These are phyloP conservation scores for Bellardia bayeri DNA, from an alignment of 2,888 invertebrate genomes.

Conservation along the genomic window DNA sequence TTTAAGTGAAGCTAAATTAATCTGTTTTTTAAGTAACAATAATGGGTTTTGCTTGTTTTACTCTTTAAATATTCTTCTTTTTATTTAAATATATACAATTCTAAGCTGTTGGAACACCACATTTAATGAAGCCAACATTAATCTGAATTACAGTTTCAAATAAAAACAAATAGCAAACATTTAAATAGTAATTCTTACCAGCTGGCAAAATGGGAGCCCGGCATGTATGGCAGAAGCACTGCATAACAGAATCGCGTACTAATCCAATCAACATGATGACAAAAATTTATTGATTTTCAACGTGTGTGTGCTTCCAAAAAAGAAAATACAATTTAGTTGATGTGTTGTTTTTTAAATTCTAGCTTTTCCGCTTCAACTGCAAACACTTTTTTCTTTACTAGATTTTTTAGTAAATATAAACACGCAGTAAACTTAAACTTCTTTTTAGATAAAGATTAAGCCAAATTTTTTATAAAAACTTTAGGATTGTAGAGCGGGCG, in stretches of 20 bases:
- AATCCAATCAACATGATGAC: conserved; percentile 92
- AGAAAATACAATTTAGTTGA: neutral
- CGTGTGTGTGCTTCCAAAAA: conserved; percentile 49
- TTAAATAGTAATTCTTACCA: conserved; percentile 85
- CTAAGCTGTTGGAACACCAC: neutral
- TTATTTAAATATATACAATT: conserved; percentile 23
- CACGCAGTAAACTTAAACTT: neutral
- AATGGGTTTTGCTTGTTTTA: conserved; percentile 65
- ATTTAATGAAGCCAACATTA: conserved; percentile 43
- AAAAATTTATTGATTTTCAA: conserved; percentile 76
- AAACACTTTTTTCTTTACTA: conserved; percentile 13
- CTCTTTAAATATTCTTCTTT: neutral
- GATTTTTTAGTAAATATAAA: conserved; percentile 5
- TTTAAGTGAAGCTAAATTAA: too few species aligned
- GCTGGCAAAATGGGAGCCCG: conserved; percentile 91
- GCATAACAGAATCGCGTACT: conserved; percentile 95
- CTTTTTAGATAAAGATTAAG: conserved; percentile 5
- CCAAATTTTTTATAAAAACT: conserved; percentile 23
- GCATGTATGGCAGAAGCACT: conserved; percentile 97
- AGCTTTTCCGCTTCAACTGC: neutral
- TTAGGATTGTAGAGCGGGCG: conserved; percentile 38
- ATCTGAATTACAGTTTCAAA: conserved; percentile 46
- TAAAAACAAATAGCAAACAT: conserved; percentile 20
- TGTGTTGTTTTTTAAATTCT: neutral
- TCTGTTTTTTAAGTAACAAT: neutral